A percentile compares a stretch with the other conserved stretches of the same genome.
Evolutionary conservation across 2,113 vertebrate genomes (phyloP).

Genomic region (Arvicanthis niloticus): DNA sequence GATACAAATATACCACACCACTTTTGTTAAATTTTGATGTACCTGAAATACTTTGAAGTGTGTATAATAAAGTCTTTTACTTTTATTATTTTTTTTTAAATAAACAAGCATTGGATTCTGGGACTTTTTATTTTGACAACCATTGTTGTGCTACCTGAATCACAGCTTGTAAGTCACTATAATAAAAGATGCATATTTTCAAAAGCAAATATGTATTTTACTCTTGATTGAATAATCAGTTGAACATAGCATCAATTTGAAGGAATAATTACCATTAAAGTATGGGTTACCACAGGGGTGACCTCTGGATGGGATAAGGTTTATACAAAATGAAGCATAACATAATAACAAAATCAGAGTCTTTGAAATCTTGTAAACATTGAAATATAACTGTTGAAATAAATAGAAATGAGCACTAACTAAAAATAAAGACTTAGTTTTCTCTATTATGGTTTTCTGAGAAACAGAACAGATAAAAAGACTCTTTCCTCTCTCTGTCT

Average conservation of each 20-base stretch:
- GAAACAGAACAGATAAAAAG: neutral
- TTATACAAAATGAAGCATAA: neutral
- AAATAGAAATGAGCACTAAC: neutral
- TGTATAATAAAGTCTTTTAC: no score
- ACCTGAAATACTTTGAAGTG: neutral
- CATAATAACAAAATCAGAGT: neutral
- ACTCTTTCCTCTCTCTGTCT: neutral
- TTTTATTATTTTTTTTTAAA: neutral
- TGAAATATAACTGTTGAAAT: neutral
- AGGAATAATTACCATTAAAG: neutral
- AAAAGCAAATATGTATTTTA: neutral
- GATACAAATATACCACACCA: neutral
- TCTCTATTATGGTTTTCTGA: neutral
- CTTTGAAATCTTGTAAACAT: neutral
- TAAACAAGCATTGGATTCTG: neutral
- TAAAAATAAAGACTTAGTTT: neutral
- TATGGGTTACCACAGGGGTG: neutral
- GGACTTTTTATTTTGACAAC: neutral
- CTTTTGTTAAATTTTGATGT: neutral
- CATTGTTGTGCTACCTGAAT: neutral
- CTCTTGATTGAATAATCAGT: conserved; percentile 6
- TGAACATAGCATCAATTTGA: conserved; percentile 28
- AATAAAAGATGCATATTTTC: neutral
- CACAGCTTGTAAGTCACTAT: neutral
- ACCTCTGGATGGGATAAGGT: neutral